Evolutionary conservation across 2,888 invertebrate species (phyloP), one percentile per base, ranked within the genome.

Genomic region (Nebria salina): DNA sequence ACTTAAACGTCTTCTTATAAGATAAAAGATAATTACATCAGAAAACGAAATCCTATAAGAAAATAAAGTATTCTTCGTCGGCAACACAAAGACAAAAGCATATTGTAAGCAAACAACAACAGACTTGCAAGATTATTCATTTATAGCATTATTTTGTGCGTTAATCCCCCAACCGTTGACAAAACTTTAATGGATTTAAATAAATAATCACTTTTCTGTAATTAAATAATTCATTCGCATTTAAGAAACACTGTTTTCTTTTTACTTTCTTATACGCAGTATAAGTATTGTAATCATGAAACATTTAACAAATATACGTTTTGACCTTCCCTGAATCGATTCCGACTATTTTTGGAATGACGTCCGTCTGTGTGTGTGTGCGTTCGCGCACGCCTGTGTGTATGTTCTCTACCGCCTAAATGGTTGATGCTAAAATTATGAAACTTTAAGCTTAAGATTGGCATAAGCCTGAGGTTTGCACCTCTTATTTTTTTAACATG

Each of bases 141-240:
- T 80, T 80, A 80, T 34, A 41, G 64, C 75, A 75, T 80, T 75
- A 80, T 80, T 75, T 75, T 75, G 75, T 80, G 54, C 8, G 15
- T 66, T 80, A 80, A 80, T 75, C 70, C 65, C 65, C 72, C 34
- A 13, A 20, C 80, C 54, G 80, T 75, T 80, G 80, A 80, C 80
- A 80, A 75, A 26, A 43, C 80, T 64, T 64, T 80, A 80, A 80
- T 80, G 80, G 70, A 34, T 34, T 70, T 80, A n/a, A 80, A 80
- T 80, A 80, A 80, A 75, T 43, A 75, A 80, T 72, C 42, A 15
- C 72, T 41, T 75, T 80, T 42, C 80, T 9, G 72, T 66, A 41
- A 68, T 75, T 80, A 66, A 80, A 80, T 80, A 75, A 75, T 80
- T 74, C 73, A 79, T 26, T 4, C 25, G 70, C 26, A 70, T 34